Conservation (phyloP, 2,113 vertebrate genomes). For the Apistogramma diplotaenia region DNA sequence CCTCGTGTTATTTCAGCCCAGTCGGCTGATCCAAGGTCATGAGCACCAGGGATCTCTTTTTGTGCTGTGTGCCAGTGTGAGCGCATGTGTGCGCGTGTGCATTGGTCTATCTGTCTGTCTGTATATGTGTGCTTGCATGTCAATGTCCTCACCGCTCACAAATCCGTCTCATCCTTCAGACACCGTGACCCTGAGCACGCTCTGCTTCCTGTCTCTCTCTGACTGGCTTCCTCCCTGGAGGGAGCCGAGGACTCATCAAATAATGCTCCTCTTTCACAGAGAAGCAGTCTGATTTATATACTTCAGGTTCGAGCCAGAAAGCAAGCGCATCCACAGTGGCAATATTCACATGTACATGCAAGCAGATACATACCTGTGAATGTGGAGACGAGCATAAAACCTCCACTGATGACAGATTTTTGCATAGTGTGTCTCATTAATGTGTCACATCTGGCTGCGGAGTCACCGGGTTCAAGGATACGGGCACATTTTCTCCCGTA, state of each 20-base stretch:
- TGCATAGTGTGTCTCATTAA: slow-evolving; percentile 23
- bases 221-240: slow-evolving; percentile 70
- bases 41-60: slow-evolving; percentile 57
- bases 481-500: background rate
- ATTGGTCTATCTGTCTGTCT: background rate
- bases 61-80: background rate
- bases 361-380: background rate
- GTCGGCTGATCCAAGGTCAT: slow-evolving; percentile 64
- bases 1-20: slow-evolving; percentile 64
- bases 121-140: slow-evolving; percentile 46
- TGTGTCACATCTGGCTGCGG: slow-evolving; percentile 20
- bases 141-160: slow-evolving; percentile 64
- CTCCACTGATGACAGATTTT: background rate
- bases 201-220: slow-evolving; percentile 70
- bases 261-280: slow-evolving; percentile 59
- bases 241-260: slow-evolving; percentile 56
- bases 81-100: background rate
- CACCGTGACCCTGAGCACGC: slow-evolving; percentile 69
- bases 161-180: slow-evolving; percentile 70
- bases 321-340: background rate
- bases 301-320: slow-evolving; percentile 36
- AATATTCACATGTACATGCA: slow-evolving; percentile 1
- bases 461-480: slow-evolving; percentile 40
- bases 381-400: background rate
- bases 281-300: slow-evolving; percentile 60